Conservation (phyloP, 2,888 invertebrate species). For the Nymphalis urticae region DNA sequence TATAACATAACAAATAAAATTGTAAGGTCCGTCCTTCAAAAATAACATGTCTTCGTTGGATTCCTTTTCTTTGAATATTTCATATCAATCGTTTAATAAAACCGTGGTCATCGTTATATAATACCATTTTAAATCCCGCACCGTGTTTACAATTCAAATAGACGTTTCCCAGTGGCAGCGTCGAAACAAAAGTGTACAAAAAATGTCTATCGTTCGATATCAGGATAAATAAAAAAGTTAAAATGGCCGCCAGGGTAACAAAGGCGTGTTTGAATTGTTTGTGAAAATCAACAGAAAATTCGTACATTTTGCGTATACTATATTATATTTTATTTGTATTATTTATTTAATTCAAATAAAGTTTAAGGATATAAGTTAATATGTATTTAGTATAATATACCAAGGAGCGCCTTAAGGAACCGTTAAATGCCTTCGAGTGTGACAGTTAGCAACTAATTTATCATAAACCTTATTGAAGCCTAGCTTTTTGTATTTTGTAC, state of each 20-base stretch:
- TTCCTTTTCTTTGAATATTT: neutral
- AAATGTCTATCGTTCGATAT: slow-evolving; percentile 20
- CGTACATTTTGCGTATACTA: too few species aligned
- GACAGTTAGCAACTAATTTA: too few species aligned
- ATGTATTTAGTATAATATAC: too few species aligned
- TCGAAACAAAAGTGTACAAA: slow-evolving; percentile 15
- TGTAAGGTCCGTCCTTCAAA: neutral
- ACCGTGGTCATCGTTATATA: slow-evolving; percentile 8
- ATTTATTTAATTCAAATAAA: too few species aligned
- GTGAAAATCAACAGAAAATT: too few species aligned
- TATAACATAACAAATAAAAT: too few species aligned
- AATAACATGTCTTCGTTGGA: neutral
- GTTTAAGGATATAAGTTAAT: too few species aligned
- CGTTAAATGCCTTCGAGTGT: too few species aligned
- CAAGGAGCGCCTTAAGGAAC: too few species aligned
- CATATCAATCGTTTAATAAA: neutral
- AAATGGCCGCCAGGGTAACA: neutral
- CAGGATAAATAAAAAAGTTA: slow-evolving; percentile 18
- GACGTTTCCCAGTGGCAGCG: slow-evolving; percentile 19
- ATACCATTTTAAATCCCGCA: slow-evolving; percentile 19
- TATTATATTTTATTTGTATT: too few species aligned
- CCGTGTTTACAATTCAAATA: slow-evolving; percentile 26
- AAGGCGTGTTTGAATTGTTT: neutral
- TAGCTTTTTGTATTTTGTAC: too few species aligned
- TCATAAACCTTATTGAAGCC: too few species aligned